These are phyloP conservation scores for Natrix natrix DNA, from an alignment of 2,797 vertebrate genomes.

Conservation along the genomic window DNA sequence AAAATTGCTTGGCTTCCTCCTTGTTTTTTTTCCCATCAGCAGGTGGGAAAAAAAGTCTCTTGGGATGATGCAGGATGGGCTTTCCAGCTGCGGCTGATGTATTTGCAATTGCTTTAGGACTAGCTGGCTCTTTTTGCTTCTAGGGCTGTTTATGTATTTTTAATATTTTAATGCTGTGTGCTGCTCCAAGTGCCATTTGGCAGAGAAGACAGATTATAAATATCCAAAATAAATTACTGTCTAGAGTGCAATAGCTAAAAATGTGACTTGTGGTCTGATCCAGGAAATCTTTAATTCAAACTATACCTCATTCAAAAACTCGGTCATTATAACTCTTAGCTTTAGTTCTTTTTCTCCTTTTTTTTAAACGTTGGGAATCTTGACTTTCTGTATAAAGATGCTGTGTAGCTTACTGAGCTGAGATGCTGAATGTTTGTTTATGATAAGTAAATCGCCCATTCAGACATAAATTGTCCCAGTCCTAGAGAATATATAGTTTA, in stretches of 20 bases:
- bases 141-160: conserved; percentile 15
- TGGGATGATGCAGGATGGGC: not conserved
- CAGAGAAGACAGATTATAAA: conserved; percentile 12
- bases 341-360: not conserved
- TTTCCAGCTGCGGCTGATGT: not conserved
- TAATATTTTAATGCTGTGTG: not conserved
- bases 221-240: conserved; percentile 12
- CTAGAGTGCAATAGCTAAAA: not conserved
- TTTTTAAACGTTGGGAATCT: not conserved
- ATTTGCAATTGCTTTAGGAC: not conserved
- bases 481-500: not conserved
- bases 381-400: not conserved
- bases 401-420: not conserved
- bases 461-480: not conserved
- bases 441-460: not conserved
- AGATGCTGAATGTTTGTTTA: not conserved
- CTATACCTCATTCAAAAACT: not conserved
- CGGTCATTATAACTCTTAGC: not conserved
- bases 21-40: not conserved
- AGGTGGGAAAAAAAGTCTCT: not conserved
- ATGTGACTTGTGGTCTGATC: not conserved
- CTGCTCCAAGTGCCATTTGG: conserved; percentile 24
- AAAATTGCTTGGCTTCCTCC: not conserved
- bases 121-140: conserved; percentile 5
- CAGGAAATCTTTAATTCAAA: not conserved